Evolutionary conservation across 2,797 vertebrate species (phyloP), one percentile per base, ranked within the genome.

Genomic region (Scyliorhinus canicula): DNA sequence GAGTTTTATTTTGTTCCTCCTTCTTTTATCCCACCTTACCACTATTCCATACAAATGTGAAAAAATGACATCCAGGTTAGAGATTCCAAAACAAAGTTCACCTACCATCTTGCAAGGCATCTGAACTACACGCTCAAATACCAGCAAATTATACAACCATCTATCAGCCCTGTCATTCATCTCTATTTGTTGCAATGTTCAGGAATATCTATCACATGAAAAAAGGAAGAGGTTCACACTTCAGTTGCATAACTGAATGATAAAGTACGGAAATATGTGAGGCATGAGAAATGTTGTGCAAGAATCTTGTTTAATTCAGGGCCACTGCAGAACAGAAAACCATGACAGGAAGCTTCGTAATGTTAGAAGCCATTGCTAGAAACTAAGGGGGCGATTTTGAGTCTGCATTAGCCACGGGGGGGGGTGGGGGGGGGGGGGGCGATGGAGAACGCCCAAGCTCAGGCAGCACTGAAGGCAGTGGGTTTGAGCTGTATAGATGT

Each of bases 131-230:
- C 8, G 26, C 24, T 91, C 21, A 65, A 44, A 91, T 65, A 44
- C 60, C 40, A 65, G 21, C 57, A 63, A 63, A 91, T 63, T 63
- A n/a, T 24, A 26, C 88, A 91, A 14, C 60, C 60, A 63, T 57
- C 57, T 91, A n/a, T 65, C 88, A 65, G 60, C 57, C 19, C 55
- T 44, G 35, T 88, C 88, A 60, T 91, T 65, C n/a, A 44, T 91
- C 60, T 44, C 19, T 26, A 91, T 63, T 65, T 91, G 57, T 91
- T 63, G 60, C 57, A 91, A 40, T 91, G 88, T 63, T 65, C 88
- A 91, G 88, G n/a, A 91, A 44, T 91, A 91, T 65, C 88, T 63
- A 65, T 8, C 60, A 91, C 88, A 26, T 63, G 57, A n/a, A 63
- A 91, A 91, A 91, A 63, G n/a, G 86, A 47, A 63, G 11, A 91